phyloP scores from a whole-genome alignment of 2,797 vertebrate species.

The Macropus fuliginosus region DNA sequence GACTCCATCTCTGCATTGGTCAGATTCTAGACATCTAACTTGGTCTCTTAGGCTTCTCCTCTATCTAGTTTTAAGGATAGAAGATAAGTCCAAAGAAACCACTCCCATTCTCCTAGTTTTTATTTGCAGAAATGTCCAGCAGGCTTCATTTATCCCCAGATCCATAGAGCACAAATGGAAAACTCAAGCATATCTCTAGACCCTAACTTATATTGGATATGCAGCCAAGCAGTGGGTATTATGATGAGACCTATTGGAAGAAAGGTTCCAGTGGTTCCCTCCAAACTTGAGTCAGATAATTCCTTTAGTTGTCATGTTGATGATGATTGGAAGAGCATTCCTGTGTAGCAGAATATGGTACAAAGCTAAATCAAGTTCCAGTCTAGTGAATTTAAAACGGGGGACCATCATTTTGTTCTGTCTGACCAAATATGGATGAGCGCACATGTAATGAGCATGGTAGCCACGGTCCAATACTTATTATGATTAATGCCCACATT shows the following conservation, averaged over 20 bases:
- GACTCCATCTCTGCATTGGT: background rate
- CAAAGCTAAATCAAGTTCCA: conserved; percentile 30
- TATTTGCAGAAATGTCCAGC: background rate
- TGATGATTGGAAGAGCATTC: conserved; percentile 48
- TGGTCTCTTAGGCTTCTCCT: background rate
- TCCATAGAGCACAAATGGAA: background rate
- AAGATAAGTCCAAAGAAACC: background rate
- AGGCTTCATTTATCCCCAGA: background rate
- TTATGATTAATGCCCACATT: conserved; percentile 61
- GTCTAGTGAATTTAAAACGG: conserved; percentile 18
- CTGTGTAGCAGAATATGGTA: background rate
- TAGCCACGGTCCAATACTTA: background rate
- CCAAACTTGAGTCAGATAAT: conserved; percentile 17
- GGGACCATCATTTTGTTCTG: conserved; percentile 8
- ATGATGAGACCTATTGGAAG: conserved; percentile 19
- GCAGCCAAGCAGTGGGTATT: background rate
- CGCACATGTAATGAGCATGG: conserved; percentile 9
- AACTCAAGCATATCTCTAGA: background rate
- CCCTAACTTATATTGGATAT: background rate
- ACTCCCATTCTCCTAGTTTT: background rate
- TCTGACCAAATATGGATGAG: conserved; percentile 52
- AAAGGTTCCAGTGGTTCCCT: background rate
- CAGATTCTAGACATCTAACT: conserved; percentile 7
- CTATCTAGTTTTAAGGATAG: background rate
- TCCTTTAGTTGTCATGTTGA: conserved; percentile 6